Percentiles rank a stretch among this genome's conserved stretches.
These are phyloP conservation scores for Poeciliopsis turrubarensis DNA, from an alignment of 2,113 vertebrate genomes.

Conservation along the genomic window DNA sequence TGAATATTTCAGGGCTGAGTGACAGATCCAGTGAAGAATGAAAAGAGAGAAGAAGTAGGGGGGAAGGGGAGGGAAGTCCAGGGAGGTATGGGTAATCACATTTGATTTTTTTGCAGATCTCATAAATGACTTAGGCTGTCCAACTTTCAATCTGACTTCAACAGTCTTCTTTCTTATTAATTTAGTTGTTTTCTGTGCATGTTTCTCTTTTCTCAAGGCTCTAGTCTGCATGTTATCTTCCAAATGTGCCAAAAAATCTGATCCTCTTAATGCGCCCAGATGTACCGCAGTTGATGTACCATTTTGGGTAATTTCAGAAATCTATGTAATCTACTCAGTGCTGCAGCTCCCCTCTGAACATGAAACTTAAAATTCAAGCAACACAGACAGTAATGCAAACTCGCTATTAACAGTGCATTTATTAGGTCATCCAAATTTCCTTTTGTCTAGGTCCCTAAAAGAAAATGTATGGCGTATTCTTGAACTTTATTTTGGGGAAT, in stretches of 20 bases:
- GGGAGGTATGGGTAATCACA: constrained; percentile 69
- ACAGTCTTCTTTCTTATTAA: constrained; percentile 49
- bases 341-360: too few species aligned
- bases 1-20: constrained; percentile 78
- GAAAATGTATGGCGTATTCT: constrained; percentile 31
- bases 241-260: constrained; percentile 13
- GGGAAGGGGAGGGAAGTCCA: constrained; percentile 32
- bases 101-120: constrained; percentile 65
- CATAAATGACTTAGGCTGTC: constrained; percentile 68
- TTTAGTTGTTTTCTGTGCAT: constrained; percentile 22
- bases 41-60: constrained; percentile 50
- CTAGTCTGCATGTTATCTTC: constrained; percentile 17
- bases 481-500: constrained; percentile 27
- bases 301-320: not conserved
- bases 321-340: too few species aligned
- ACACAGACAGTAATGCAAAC: constrained; percentile 31
- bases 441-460: constrained; percentile 28
- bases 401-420: constrained; percentile 20
- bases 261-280: constrained; percentile 6
- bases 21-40: constrained; percentile 77
- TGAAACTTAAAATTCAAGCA: not conserved
- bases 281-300: not conserved
- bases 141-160: constrained; percentile 65
- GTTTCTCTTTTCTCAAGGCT: constrained; percentile 19
- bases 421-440: constrained; percentile 22